Evolutionary conservation across 2,113 vertebrate species (phyloP), one percentile per base, ranked within the genome.

Genomic region (Silurus glanis): DNA sequence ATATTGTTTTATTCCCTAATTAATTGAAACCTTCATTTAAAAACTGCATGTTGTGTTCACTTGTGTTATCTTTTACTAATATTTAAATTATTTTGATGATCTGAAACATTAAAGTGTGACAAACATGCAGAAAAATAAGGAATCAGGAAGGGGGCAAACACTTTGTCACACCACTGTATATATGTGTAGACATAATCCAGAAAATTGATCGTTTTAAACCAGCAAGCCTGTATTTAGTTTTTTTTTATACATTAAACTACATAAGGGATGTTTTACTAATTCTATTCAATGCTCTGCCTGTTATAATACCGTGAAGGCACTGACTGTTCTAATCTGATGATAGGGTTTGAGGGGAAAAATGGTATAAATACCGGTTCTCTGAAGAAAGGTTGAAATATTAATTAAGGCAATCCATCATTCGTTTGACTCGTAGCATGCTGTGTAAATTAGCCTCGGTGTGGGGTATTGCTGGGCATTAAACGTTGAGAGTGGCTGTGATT

Each of bases 361-460:
- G 47, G 58, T 47, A 85, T 47, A 64, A 85, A 64, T 51, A 64
- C 49, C 6, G 0, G 23, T 61, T 0, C 17, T 84, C n/a, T 28
- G 83, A 76, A 76, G 45, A 51, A n/a, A 51, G 59, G 72, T 37
- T 85, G 83, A 85, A 25, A 23, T 78, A n/a, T 23, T 55, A 85
- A 85, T 85, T 62, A 85, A 12, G 74, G 55, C 16, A 17, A 85
- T 78, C 83, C 83, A 85, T 85, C 83, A 76, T 25, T 53, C 45
- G 2, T 25, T 64, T 6, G 62, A 78, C 25, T 78, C 45, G 16
- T 25, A 76, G 72, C 69, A 53, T 76, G 55, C 83, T 84, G 69
- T 12, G 55, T 28, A 45, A 14, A 74, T 84, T 84, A 61, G 47
- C 64, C 64, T 28, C 83, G 21, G 37, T 23, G 16, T 25, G 69